phyloP scores from a whole-genome alignment of 2,113 vertebrate genomes.

The Falcunculus frontatus region DNA sequence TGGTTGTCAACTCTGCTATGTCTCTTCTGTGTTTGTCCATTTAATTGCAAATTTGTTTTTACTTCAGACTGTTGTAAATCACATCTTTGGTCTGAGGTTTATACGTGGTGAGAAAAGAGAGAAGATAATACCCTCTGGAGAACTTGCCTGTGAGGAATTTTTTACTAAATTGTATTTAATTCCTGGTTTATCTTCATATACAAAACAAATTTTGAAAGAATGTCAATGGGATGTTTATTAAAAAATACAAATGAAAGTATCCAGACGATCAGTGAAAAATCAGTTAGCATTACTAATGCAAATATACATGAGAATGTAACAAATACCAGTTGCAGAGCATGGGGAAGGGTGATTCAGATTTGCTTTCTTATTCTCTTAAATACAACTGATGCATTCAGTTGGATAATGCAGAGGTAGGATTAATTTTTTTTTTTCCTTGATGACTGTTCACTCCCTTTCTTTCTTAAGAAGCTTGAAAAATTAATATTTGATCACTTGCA shows the following conservation, averaged over 20 bases:
- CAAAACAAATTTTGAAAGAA: neutral
- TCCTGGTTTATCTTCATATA: neutral
- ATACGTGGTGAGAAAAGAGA: neutral
- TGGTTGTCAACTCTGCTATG: neutral
- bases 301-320: neutral
- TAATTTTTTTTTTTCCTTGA: neutral
- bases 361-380: neutral
- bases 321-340: neutral
- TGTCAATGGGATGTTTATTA: neutral
- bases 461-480: neutral
- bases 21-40: neutral
- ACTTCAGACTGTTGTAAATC: neutral
- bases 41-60: neutral
- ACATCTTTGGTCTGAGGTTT: neutral
- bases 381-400: neutral
- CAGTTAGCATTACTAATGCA: neutral
- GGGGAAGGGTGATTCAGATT: neutral
- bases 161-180: neutral
- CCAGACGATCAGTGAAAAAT: neutral
- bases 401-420: rapidly evolving
- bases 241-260: neutral
- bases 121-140: neutral
- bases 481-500: neutral
- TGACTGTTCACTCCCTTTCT: neutral
- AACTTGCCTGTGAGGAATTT: neutral